phyloP scores from a whole-genome alignment of 2,113 vertebrate species.

The Rhodinocichla rosea region DNA sequence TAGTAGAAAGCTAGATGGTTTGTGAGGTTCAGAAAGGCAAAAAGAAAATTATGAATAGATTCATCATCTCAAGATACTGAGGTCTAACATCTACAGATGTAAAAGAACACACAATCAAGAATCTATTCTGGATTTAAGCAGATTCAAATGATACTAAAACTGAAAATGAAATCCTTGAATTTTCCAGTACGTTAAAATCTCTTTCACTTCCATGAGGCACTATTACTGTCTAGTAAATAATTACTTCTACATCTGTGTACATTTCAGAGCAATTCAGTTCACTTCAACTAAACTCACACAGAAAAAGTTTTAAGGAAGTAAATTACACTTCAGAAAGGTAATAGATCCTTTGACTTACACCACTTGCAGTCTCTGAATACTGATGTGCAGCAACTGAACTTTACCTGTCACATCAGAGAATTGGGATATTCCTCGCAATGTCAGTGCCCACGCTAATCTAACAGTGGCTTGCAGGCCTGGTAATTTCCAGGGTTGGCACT shows the following conservation, averaged over 20 bases:
- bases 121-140: not conserved
- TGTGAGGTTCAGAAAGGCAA: not conserved
- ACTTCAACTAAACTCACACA: not conserved
- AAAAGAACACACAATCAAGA: not conserved
- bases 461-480: conserved; percentile 91
- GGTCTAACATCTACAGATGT: not conserved
- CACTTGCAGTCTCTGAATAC: not conserved
- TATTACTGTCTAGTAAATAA: not conserved
- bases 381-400: not conserved
- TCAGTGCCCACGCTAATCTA: conserved; percentile 90
- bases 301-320: not conserved
- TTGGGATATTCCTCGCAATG: conserved; percentile 89
- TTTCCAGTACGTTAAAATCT: not conserved
- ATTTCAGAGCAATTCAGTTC: not conserved
- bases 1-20: not conserved
- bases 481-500: conserved; percentile 88
- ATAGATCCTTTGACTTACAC: not conserved
- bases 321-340: not conserved
- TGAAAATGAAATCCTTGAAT: not conserved
- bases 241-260: not conserved
- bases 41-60: not conserved
- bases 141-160: not conserved
- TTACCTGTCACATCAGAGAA: conserved; percentile 91
- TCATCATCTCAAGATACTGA: not conserved
- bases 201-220: not conserved